Base-by-base conservation (phyloP, 2,888 invertebrate genomes). In the Tetanocera ferruginea region DNA sequence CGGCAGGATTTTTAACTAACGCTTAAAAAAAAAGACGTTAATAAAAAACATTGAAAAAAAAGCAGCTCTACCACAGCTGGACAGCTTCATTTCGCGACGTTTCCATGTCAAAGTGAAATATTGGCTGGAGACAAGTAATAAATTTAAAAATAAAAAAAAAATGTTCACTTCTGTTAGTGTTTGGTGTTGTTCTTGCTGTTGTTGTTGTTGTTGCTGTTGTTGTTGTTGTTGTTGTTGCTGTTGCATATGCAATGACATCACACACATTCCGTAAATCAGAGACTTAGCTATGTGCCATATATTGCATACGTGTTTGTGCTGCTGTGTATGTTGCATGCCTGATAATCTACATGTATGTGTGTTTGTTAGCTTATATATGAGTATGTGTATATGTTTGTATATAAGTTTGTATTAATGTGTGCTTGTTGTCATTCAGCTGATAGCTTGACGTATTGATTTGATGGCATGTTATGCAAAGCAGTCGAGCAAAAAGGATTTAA, bases 91-190 rank as follows among this genome's bases (percentile, higher is more conserved):
- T 87, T 87, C 85, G 87, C 85, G 87, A 87, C 87, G 83, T 84
- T 82, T 85, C 43, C 85, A 87, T 85, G 87, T 87, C 87, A 87
- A 87, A 86, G 87, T 88, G 88, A 88, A 87, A 88, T 88, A 88
- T 88, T 88, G 87, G 87, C 86, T 85, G 85, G 85, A 88, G 87
- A 87, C 85, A 87, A 85, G 88, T 88, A 87, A 88, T 88, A 88
- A 88, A 88, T 88, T 87, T 87, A 77, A 86, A 83, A 82, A 19
- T 87, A 77, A 86, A 83, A 82, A 19, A 78, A 78, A 80, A 76
- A n/a, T 60, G 73, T 78, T 78, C 72, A 60, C 73, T 79, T 34
- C 28, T 14, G 34, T 31, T 60, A 51, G 66, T 81, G 78, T 76
- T 80, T 74, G 69, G 72, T 79, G 74, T 23, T 83, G 43, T 31